A percentile compares a stretch with the other conserved stretches of the same genome.
Conservation (phyloP, 2,888 invertebrate genomes). For the Calliopum simillimum region DNA sequence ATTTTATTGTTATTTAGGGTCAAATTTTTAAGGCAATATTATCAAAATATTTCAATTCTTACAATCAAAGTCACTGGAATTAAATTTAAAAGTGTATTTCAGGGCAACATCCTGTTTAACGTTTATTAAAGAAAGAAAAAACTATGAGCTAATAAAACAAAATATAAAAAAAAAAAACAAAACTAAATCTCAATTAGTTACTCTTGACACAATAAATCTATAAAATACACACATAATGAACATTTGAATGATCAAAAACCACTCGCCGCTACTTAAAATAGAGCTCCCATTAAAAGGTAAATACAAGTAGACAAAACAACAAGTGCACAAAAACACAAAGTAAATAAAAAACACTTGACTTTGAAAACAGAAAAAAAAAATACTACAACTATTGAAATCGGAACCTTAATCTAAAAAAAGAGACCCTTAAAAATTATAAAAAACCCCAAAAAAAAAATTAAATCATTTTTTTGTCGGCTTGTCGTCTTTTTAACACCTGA, state of each 20-base stretch:
- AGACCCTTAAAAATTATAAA: neutral
- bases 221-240: slow-evolving; percentile 25
- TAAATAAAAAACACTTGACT: slow-evolving; percentile 2
- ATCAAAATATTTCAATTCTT: too few relatives aligned
- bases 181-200: slow-evolving; percentile 36
- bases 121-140: too few relatives aligned
- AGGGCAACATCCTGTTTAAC: too few relatives aligned
- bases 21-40: too few relatives aligned
- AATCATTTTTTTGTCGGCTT: slow-evolving; percentile 27
- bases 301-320: slow-evolving; percentile 7
- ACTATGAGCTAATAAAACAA: too few relatives aligned
- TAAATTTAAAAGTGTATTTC: too few relatives aligned
- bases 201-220: slow-evolving; percentile 35
- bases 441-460: too few relatives aligned
- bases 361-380: neutral
- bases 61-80: too few relatives aligned
- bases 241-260: slow-evolving; percentile 21
- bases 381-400: neutral
- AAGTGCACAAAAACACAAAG: neutral
- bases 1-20: too few relatives aligned
- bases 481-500: slow-evolving; percentile 12
- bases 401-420: neutral
- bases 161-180: slow-evolving; percentile 8
- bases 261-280: slow-evolving; percentile 12
- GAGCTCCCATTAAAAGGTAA: slow-evolving; percentile 1